These are phyloP conservation scores for Triplophysa bombifrons DNA, from an alignment of 2,797 vertebrate species.

Conservation along the genomic window DNA sequence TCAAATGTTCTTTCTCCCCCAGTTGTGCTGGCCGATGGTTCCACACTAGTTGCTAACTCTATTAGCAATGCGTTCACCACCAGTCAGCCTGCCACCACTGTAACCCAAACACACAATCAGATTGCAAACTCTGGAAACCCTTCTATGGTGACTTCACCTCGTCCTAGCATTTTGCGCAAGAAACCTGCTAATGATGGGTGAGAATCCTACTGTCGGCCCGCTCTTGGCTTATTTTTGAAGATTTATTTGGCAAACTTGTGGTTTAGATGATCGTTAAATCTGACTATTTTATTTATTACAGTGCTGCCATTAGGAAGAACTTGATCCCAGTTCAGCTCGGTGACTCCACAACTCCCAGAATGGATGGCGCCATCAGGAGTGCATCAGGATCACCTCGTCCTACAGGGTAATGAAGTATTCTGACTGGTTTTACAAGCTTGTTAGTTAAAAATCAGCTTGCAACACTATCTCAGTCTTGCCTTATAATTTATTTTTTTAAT, in stretches of 20 bases:
- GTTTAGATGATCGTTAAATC: neutral
- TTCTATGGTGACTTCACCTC: constrained; percentile 89
- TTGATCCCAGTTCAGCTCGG: constrained; percentile 88
- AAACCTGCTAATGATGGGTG: constrained; percentile 93
- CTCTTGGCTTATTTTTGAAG: neutral
- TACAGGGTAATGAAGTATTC: constrained; percentile 80
- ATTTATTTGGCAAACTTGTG: neutral
- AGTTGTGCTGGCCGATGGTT: constrained; percentile 91
- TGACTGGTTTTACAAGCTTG: neutral
- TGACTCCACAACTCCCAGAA: constrained; percentile 81
- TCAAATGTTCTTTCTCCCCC: neutral
- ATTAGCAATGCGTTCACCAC: constrained; percentile 88
- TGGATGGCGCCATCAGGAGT: constrained; percentile 83
- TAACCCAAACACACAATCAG: constrained; percentile 91
- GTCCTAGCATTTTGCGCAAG: constrained; percentile 97
- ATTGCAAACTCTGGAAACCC: constrained; percentile 82
- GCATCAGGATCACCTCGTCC: constrained; percentile 91
- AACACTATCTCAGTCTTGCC: neutral
- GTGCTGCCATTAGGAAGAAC: constrained; percentile 87
- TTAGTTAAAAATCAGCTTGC: neutral
- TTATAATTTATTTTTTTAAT: neutral
- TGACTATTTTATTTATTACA: constrained; percentile 7
- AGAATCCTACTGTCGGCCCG: constrained; percentile 51
- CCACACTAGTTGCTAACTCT: constrained; percentile 89
- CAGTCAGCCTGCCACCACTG: constrained; percentile 86